Conservation (phyloP, 2,113 vertebrate genomes). For the Austrofundulus limnaeus region DNA sequence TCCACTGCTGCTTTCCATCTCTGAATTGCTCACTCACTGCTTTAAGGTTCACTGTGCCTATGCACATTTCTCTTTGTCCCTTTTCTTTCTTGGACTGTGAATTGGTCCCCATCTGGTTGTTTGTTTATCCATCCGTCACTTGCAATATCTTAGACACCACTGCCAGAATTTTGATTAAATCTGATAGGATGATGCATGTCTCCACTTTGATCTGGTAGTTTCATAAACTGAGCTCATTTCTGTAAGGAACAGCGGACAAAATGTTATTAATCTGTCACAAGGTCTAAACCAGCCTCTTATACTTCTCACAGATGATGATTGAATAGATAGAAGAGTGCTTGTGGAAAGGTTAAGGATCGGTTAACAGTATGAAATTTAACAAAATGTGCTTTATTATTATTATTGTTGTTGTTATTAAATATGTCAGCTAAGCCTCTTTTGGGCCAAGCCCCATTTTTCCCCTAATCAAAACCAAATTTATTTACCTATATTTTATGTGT, state of each 20-base stretch:
- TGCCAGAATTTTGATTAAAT: constrained; percentile 50
- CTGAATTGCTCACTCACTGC: constrained; percentile 38
- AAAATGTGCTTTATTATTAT: background rate
- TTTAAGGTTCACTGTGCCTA: constrained; percentile 27
- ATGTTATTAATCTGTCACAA: constrained; percentile 7
- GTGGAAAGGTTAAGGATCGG: background rate
- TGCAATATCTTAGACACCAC: constrained; percentile 40
- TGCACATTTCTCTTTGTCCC: constrained; percentile 33
- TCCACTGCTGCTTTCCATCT: constrained; percentile 34
- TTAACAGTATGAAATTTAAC: background rate
- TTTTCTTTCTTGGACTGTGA: constrained; percentile 30
- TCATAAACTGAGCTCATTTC: constrained; percentile 41
- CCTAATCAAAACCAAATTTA: constrained; percentile 18
- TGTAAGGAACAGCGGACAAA: constrained; percentile 5
- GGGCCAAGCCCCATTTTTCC: constrained; percentile 14
- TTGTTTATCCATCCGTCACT: constrained; percentile 51
- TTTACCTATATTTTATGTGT: constrained; percentile 43
- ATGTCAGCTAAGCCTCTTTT: background rate
- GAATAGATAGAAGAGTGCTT: background rate
- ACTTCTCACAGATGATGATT: background rate
- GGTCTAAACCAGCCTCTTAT: background rate
- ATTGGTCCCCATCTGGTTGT: constrained; percentile 45
- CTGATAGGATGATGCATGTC: constrained; percentile 45
- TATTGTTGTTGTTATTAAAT: background rate
- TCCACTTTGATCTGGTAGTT: constrained; percentile 36